Percentiles rank a stretch among this genome's conserved stretches.
These are phyloP conservation scores for Synergus itoensis DNA, from an alignment of 2,888 invertebrate genomes.

Conservation along the genomic window DNA sequence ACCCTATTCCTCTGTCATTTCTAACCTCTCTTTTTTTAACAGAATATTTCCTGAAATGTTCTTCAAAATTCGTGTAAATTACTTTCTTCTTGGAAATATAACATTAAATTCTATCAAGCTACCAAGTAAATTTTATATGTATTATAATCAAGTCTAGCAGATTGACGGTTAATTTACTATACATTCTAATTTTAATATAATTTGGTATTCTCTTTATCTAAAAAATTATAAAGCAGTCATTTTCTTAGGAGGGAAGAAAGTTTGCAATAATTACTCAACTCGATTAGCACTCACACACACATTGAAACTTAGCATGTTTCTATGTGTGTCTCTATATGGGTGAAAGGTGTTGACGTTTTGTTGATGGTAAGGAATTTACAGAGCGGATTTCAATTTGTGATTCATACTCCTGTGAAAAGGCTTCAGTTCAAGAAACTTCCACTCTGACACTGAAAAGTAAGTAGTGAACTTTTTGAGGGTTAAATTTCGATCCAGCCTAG, in stretches of 20 bases:
- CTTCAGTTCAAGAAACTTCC: not conserved
- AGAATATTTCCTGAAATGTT: no score
- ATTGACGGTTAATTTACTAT: no score
- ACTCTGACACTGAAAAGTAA: not conserved
- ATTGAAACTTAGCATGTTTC: not conserved
- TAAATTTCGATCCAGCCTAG: not conserved
- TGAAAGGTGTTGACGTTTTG: constrained; percentile 21
- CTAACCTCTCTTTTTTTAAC: no score
- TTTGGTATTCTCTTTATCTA: not conserved
- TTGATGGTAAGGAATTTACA: constrained; percentile 18
- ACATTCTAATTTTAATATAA: not conserved
- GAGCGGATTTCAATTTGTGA: constrained; percentile 1
- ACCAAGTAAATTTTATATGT: no score
- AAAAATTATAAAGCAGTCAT: not conserved
- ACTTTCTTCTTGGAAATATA: no score
- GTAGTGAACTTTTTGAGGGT: not conserved
- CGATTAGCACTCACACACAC: not conserved
- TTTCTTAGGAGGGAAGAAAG: not conserved
- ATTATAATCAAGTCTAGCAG: no score
- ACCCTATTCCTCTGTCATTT: no score
- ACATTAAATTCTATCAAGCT: no score
- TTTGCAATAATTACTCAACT: not conserved
- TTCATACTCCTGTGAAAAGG: not conserved
- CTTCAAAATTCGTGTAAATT: no score
- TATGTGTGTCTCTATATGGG: not conserved